Evolutionary conservation across 2,888 invertebrate genomes (phyloP), one percentile per base, ranked within the genome.

Genomic region (Disparrhopalites patrizii): DNA sequence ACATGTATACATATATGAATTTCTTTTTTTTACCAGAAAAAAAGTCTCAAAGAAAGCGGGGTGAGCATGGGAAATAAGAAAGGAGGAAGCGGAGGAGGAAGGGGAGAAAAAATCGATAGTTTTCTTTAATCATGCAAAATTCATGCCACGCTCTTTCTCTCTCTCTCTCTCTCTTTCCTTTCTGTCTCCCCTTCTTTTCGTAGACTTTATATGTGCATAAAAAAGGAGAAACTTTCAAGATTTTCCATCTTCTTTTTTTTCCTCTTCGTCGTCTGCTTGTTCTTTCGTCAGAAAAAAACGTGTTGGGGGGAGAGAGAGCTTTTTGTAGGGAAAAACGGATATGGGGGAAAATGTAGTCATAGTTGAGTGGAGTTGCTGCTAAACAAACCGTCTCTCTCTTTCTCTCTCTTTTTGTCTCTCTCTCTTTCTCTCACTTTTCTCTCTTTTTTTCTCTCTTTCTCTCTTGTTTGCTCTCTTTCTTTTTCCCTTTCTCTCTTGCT

Each of bases 91-190:
- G 40, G 43, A 30, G 7, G 33, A 31, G 27, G 43, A 28, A 28
- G 28, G 18, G 25, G 33, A 8, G 18, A 51, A 61, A 51, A 33
- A 51, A 61, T 51, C 61, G 36, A 61, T 51, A 27, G 27, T 51
- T 61, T 61, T 61, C 61, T 61, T 61, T 61, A 61, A 61, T 61
- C 61, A 61, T 52, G 50, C 61, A 60, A 60, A 60, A 60, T 60
- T 60, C 60, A 47, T 60, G 43, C 60, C 60, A 60, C 60, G 60
- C 60, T 50, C 50, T 18, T 54, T 54, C 13, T 28, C 31, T 54
- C 57, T 43, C 38, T 40, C 27, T 28, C 40, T 55, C 33, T 31
- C 54, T 54, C n/a, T 31, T 33, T 33, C 15, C 55, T 30, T 33
- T 31, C 15, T 30, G 13, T 30, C 31, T 28, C 55, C 28, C 55